Evolutionary conservation across 2,797 vertebrate species (phyloP).

Genomic region (Pachyuromys duprasi): DNA sequence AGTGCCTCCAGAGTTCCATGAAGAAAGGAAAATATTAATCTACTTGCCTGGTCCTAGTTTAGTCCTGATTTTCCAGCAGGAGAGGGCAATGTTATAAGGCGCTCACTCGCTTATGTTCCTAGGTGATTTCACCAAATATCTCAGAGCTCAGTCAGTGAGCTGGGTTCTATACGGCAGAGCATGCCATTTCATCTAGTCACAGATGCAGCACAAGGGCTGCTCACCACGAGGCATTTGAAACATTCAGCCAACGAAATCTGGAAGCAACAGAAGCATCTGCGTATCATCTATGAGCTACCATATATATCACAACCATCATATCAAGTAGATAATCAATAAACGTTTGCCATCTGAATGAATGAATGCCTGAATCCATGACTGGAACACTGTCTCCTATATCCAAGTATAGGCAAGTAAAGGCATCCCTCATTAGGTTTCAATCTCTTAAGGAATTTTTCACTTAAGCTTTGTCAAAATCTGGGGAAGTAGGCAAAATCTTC

Average conservation of each 20-base stretch:
- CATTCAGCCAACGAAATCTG: not conserved
- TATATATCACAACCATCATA: not conserved
- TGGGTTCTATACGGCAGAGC: not conserved
- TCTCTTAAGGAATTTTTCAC: not conserved
- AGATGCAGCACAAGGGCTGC: not conserved
- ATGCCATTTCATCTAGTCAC: not conserved
- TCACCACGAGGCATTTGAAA: not conserved
- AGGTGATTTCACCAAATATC: not conserved
- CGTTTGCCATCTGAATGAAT: not conserved
- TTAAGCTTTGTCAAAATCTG: conserved; percentile 19
- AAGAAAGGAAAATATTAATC: not conserved
- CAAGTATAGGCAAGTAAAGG: not conserved
- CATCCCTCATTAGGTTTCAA: not conserved
- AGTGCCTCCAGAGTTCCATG: not conserved
- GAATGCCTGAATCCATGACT: not conserved
- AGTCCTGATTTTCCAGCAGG: not conserved
- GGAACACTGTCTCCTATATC: not conserved
- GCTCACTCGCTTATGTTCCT: not conserved
- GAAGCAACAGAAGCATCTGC: not conserved
- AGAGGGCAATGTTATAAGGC: not conserved
- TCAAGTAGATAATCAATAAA: not conserved
- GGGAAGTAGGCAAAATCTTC: not conserved
- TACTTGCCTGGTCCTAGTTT: not conserved
- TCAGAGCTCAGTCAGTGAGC: not conserved
- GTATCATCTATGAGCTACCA: not conserved